Percentiles rank a stretch among this genome's conserved stretches.
Evolutionary conservation across 2,113 vertebrate species (phyloP).

Genomic region (Rissa tridactyla): DNA sequence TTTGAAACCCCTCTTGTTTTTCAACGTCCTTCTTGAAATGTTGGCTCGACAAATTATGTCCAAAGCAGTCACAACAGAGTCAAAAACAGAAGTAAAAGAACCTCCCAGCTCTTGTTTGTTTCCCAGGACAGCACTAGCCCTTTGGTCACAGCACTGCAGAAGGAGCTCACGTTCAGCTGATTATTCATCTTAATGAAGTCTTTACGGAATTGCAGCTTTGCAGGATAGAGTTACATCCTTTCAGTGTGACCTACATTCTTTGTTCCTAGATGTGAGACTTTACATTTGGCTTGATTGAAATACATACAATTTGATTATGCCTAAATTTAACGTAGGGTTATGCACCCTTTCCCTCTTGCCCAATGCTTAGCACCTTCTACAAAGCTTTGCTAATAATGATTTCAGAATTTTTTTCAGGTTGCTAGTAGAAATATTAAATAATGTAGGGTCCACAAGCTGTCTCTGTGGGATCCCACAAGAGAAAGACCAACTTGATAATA

Average conservation of each 20-base stretch:
- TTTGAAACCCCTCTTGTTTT: conserved; percentile 44
- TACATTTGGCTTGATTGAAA: conserved; percentile 38
- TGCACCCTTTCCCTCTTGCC: not conserved
- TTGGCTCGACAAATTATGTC: conserved; percentile 50
- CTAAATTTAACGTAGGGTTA: not conserved
- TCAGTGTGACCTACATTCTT: conserved; percentile 60
- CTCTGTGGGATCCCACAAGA: not conserved
- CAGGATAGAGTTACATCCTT: conserved; percentile 57
- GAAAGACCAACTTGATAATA: not conserved
- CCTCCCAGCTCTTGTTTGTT: not conserved
- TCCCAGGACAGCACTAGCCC: conserved; percentile 36
- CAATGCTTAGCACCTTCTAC: not conserved
- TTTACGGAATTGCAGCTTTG: conserved; percentile 62
- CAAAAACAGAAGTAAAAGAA: conserved; percentile 34
- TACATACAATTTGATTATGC: not conserved
- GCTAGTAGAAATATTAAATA: not conserved
- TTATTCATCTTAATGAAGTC: conserved; percentile 66
- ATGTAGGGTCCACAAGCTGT: not conserved
- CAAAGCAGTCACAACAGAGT: conserved; percentile 29
- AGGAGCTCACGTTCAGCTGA: conserved; percentile 54
- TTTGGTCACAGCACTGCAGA: conserved; percentile 39
- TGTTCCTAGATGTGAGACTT: conserved; percentile 55
- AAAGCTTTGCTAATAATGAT: not conserved
- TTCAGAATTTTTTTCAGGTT: not conserved
- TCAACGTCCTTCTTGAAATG: conserved; percentile 36